Percentiles rank a stretch among this genome's conserved stretches.
These are phyloP conservation scores for Acleris holmiana DNA, from an alignment of 2,888 invertebrate genomes.

Conservation along the genomic window DNA sequence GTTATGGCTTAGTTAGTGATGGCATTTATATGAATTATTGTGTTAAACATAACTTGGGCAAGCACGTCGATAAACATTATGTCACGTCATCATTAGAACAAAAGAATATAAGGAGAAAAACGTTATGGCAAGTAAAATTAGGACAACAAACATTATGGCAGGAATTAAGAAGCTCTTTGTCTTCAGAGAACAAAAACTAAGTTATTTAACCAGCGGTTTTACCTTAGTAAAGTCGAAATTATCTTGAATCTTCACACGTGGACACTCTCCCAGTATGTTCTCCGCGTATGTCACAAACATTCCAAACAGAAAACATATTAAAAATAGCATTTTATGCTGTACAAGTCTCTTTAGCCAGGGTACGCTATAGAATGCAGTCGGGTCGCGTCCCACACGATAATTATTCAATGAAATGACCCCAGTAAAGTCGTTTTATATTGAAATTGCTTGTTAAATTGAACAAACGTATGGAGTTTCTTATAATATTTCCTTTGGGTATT, in stretches of 20 bases:
- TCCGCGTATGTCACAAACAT: conserved; percentile 58
- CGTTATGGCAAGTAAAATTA: too few relatives aligned
- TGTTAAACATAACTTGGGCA: too few relatives aligned
- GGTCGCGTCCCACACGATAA: conserved; percentile 64
- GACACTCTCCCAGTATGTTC: conserved; percentile 70
- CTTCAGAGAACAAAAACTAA: not conserved
- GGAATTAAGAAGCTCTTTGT: too few relatives aligned
- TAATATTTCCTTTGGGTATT: conserved; percentile 49
- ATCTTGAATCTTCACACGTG: conserved; percentile 67
- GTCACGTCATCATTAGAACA: too few relatives aligned
- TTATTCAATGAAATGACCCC: conserved; percentile 72
- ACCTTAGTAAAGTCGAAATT: conserved; percentile 74
- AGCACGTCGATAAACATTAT: too few relatives aligned
- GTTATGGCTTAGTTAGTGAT: too few relatives aligned
- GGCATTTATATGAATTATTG: too few relatives aligned
- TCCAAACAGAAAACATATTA: conserved; percentile 50
- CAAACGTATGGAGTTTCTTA: conserved; percentile 39
- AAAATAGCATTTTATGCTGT: conserved; percentile 52
- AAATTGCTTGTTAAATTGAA: conserved; percentile 51
- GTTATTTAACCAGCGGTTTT: not conserved
- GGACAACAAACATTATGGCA: too few relatives aligned
- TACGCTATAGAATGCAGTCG: conserved; percentile 55
- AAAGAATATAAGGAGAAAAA: too few relatives aligned
- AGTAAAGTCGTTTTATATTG: conserved; percentile 57
- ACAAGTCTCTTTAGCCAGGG: conserved; percentile 50